Base-by-base conservation (phyloP, 2,888 invertebrate species). In the Drosophila nigritarsus region DNA sequence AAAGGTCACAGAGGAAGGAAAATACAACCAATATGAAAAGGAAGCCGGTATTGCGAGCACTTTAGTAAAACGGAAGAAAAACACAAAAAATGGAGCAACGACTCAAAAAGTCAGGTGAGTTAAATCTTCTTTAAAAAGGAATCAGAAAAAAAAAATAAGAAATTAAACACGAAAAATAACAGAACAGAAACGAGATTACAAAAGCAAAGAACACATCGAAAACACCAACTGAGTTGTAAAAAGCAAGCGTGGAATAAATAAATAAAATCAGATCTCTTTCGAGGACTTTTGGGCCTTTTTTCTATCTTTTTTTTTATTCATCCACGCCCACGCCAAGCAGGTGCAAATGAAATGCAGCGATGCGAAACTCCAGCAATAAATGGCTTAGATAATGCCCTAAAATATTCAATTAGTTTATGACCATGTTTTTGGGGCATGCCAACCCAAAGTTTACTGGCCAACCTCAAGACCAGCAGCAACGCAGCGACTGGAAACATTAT, bases 371-470 rank as follows among this genome's bases (percentile, higher is more conserved):
- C 73, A 87, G 88, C 83, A 90, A 87, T 85, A 88, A 87, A 87
- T 87, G 82, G 82, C 87, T 73, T 83, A 88, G 87, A 87, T 87
- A 87, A 87, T 88, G 87, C 85, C 78, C 74, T 56, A 83, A 87
- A 87, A 87, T 87, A 87, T 87, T 87, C 88, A 88, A 87, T 87
- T 87, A 87, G 87, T 87, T 87, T 87, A 87, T 85, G 87, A 72
- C 85, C 83, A 77, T 79, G 86, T 85, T 82, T 70, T 68, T 36
- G 36, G 50, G 48, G 40, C 55, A 24, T 27, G 64, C 40, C 59
- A 58, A 53, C 72, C 29, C 70, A 55, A 55, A 59, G 27, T 56
- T 56, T 20, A 8, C 24, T 13, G 38, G 27, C 27, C 29, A 58
- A 65, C 49, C 69, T 65, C 50, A 64, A 56, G 54, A 60, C 34